phyloP scores from a whole-genome alignment of 2,113 vertebrate species.

The Stomatorhinus ivindoensis region DNA sequence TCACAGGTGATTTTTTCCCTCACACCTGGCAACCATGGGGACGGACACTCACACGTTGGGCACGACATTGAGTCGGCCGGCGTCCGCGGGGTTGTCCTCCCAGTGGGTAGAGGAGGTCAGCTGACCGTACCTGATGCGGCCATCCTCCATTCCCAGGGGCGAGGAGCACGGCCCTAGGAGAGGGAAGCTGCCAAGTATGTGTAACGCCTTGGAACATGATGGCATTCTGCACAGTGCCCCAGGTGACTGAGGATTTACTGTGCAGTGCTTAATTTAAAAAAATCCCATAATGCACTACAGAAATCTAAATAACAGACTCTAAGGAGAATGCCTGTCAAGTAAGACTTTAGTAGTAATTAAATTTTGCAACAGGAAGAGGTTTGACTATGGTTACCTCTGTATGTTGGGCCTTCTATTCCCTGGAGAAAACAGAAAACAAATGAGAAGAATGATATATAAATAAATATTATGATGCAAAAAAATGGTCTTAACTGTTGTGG shows the following conservation, averaged over 20 bases:
- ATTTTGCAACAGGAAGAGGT: not conserved
- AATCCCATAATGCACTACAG: not conserved
- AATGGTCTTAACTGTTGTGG: not conserved
- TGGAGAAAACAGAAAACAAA: constrained; percentile 29
- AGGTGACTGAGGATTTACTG: not conserved
- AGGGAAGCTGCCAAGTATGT: not conserved
- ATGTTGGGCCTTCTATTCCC: constrained; percentile 34
- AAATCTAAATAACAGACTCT: not conserved
- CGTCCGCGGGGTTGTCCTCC: constrained; percentile 67
- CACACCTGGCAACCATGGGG: not conserved
- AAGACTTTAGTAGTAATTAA: not conserved
- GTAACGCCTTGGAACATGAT: not conserved
- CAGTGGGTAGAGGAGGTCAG: constrained; percentile 62
- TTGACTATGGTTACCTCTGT: constrained; percentile 36
- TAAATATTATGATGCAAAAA: not conserved
- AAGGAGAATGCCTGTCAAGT: not conserved
- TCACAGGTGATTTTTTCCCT: not conserved
- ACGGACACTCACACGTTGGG: constrained; percentile 62
- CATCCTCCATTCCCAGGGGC: constrained; percentile 69
- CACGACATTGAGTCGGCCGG: constrained; percentile 64
- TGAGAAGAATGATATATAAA: not conserved
- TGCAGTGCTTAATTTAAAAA: not conserved
- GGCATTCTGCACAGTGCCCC: not conserved
- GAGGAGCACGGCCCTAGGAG: constrained; percentile 57
- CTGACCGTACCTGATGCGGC: constrained; percentile 62